Percentiles rank a stretch among this genome's conserved stretches.
Conservation (phyloP, 2,797 vertebrate genomes). For the Pseudomugil gertrudae region DNA sequence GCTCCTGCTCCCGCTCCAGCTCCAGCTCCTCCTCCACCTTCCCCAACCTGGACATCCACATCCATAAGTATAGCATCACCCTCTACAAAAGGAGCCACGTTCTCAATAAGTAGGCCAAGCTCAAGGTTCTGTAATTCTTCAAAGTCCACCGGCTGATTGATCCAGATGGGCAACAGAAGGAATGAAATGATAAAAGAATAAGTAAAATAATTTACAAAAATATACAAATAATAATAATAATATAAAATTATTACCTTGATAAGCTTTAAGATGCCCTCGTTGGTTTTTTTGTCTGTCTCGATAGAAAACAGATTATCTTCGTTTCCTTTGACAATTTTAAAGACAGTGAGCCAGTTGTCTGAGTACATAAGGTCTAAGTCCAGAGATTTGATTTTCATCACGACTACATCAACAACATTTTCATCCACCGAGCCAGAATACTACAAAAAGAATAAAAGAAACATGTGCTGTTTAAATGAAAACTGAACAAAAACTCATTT, state of each 20-base stretch:
- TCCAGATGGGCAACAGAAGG: constrained; percentile 1
- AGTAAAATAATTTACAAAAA: no score
- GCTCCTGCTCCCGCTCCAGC: no score
- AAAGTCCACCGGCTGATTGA: constrained; percentile 86
- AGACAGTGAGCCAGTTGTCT: constrained; percentile 91
- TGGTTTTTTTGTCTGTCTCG: constrained; percentile 86
- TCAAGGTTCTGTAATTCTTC: constrained; percentile 85
- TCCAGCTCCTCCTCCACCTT: no score
- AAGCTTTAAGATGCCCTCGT: constrained; percentile 91
- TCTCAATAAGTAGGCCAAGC: constrained; percentile 85
- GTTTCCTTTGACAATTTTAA: constrained; percentile 86
- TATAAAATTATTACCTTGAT: constrained; percentile 84
- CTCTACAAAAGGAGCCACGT: constrained; percentile 87
- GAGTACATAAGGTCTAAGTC: constrained; percentile 86
- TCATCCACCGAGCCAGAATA: constrained; percentile 85
- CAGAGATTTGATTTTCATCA: constrained; percentile 87
- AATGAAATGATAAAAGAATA: no score
- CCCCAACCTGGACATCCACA: constrained; percentile 68
- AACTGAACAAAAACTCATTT: no score
- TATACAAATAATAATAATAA: no score
- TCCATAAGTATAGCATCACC: constrained; percentile 63
- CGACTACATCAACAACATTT: constrained; percentile 85
- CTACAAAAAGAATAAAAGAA: constrained; percentile 75
- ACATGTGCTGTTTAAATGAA: no score
- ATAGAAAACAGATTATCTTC: constrained; percentile 86